Conservation (phyloP, 1,140 invertebrate genomes). For the Hormaphis cornu region DNA sequence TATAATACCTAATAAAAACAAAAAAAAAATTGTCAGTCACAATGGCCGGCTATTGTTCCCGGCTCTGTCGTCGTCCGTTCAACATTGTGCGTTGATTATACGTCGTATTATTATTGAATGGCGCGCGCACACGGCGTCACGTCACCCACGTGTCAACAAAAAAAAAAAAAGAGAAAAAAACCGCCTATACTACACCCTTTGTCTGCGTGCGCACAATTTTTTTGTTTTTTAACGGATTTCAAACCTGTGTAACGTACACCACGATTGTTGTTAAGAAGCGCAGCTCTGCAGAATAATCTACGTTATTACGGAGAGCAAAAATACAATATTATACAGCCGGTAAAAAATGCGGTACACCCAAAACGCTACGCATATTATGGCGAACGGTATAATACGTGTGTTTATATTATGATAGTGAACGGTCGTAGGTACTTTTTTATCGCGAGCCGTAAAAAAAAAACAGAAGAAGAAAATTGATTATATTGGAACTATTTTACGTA, state of each 20-base stretch:
- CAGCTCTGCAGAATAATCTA: no score
- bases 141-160: neutral
- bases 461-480: no score
- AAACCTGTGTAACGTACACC: neutral
- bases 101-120: no score
- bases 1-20: no score
- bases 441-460: neutral
- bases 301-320: neutral
- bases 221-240: neutral
- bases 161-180: no score
- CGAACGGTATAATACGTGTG: neutral
- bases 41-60: no score
- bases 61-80: no score
- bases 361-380: neutral
- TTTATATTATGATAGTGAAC: no score
- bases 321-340: neutral
- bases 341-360: no score
- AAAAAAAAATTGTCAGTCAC: no score
- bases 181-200: neutral
- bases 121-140: no score
- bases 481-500: neutral
- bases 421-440: neutral
- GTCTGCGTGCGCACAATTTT: neutral
- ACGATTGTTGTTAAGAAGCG: neutral
- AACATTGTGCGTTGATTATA: no score